These are phyloP conservation scores for Squalus acanthias DNA, from an alignment of 2,797 vertebrate species.

Conservation along the genomic window DNA sequence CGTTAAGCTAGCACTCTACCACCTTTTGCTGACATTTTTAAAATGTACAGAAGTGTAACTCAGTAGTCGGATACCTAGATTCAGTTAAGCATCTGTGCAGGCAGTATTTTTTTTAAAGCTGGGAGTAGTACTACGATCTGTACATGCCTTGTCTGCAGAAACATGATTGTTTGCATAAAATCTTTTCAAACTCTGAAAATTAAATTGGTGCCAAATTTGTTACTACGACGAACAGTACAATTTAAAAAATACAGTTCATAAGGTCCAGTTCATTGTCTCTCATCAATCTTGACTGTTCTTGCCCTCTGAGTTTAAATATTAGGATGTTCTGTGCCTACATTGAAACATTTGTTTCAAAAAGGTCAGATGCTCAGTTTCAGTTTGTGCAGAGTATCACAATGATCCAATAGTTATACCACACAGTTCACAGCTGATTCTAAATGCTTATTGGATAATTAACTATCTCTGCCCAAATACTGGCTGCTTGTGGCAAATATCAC, in stretches of 20 bases:
- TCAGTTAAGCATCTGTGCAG: background rate
- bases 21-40: background rate
- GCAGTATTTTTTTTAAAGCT: background rate
- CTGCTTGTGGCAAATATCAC: background rate
- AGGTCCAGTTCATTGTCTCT: background rate
- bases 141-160: background rate
- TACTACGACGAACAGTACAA: background rate
- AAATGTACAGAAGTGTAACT: background rate
- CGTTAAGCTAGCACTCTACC: background rate
- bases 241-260: background rate
- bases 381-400: slow-evolving; percentile 11
- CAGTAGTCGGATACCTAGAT: background rate
- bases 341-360: slow-evolving; percentile 19
- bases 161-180: background rate
- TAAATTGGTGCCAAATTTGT: background rate
- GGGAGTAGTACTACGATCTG: background rate
- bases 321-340: background rate
- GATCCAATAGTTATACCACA: background rate
- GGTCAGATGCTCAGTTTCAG: background rate
- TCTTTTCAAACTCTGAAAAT: background rate
- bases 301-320: background rate
- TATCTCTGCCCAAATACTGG: background rate
- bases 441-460: background rate
- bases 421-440: background rate
- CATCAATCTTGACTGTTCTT: background rate